A percentile compares a stretch with the other conserved stretches of the same genome.
Conservation (phyloP, 1,140 invertebrate genomes). For the Metopolophium dirhodum region DNA sequence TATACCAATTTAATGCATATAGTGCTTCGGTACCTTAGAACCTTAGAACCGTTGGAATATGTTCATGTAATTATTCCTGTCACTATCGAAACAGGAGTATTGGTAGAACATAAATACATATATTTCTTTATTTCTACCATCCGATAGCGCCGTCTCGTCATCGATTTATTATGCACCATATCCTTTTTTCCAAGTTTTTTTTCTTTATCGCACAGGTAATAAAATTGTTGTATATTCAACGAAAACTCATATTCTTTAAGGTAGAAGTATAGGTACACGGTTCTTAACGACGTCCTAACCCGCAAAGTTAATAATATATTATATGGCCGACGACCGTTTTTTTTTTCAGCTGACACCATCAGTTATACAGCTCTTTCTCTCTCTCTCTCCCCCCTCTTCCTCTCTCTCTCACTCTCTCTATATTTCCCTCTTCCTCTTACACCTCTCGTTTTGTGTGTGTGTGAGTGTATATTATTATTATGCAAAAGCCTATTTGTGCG, state of each 20-base stretch:
- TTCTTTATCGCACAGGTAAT: neutral
- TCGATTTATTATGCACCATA: neutral
- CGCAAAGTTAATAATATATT: neutral
- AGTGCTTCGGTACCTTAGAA: no score
- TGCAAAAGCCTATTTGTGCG: neutral
- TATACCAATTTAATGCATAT: no score
- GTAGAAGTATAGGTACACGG: constrained; percentile 9
- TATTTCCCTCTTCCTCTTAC: neutral
- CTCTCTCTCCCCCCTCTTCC: neutral
- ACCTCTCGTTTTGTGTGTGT: neutral
- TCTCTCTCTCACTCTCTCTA: no score
- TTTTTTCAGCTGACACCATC: neutral
- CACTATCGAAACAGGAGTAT: neutral
- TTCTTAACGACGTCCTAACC: constrained; percentile 5
- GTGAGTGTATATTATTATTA: neutral
- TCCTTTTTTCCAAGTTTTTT: neutral
- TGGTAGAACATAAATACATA: neutral
- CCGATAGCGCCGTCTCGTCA: neutral
- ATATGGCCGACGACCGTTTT: neutral
- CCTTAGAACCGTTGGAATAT: neutral
- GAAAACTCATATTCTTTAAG: neutral
- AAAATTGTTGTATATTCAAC: constrained; percentile 3
- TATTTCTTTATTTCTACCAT: neutral
- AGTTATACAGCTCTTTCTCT: neutral
- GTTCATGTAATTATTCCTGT: neutral